Percentiles rank a stretch among this genome's conserved stretches.
These are phyloP conservation scores for Callimorpha dominula DNA, from an alignment of 2,888 invertebrate species.

Conservation along the genomic window DNA sequence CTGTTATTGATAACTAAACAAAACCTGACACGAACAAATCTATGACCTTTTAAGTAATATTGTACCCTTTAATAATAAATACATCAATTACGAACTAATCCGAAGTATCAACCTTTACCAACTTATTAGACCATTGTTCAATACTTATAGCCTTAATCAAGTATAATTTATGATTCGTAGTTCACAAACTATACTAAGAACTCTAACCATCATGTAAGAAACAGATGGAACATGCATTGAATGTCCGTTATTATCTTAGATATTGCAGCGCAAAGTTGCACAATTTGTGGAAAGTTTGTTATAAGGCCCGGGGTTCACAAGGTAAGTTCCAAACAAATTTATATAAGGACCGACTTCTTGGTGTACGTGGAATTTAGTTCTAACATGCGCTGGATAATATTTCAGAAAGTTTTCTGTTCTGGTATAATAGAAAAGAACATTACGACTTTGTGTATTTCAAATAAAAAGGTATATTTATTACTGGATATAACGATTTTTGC, in stretches of 20 bases:
- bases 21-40: background rate
- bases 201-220: slow-evolving; percentile 11
- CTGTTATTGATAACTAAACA: background rate
- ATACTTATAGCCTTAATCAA: slow-evolving; percentile 34
- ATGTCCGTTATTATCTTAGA: slow-evolving; percentile 27
- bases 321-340: slow-evolving; percentile 17
- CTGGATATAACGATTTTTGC: too few species aligned
- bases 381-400: slow-evolving; percentile 18
- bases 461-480: background rate
- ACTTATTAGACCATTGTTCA: slow-evolving; percentile 36
- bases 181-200: slow-evolving; percentile 27
- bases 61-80: slow-evolving; percentile 30
- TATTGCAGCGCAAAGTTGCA: slow-evolving; percentile 41
- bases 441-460: background rate
- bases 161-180: slow-evolving; percentile 39
- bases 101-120: slow-evolving; percentile 37
- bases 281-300: slow-evolving; percentile 40
- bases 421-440: background rate
- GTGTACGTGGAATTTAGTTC: slow-evolving; percentile 9
- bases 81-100: slow-evolving; percentile 38
- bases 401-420: slow-evolving; percentile 8
- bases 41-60: slow-evolving; percentile 29
- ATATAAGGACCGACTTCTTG: slow-evolving; percentile 13
- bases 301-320: slow-evolving; percentile 32
- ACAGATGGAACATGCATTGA: slow-evolving; percentile 21